These are phyloP conservation scores for Phoebastria nigripes DNA, from an alignment of 2,797 vertebrate genomes.

Conservation along the genomic window DNA sequence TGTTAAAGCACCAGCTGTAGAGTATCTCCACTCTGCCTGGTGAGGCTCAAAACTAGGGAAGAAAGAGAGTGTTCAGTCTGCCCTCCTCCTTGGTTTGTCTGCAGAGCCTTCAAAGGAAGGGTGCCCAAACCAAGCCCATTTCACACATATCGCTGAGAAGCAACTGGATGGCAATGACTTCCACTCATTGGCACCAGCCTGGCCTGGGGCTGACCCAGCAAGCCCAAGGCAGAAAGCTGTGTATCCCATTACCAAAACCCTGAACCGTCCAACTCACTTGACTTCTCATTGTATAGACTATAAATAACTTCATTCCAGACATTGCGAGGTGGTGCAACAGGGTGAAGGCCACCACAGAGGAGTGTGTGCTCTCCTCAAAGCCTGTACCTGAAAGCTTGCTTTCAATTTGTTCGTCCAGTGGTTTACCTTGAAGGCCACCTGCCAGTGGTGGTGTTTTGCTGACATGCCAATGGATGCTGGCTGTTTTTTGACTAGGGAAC, in stretches of 20 bases:
- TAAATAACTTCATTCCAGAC: constrained; percentile 24
- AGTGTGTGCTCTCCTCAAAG: not conserved
- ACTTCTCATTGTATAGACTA: constrained; percentile 3
- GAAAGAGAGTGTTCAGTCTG: not conserved
- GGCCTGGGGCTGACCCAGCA: not conserved
- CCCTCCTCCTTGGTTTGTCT: not conserved
- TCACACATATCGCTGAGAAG: not conserved
- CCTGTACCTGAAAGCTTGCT: not conserved
- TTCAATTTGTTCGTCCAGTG: not conserved
- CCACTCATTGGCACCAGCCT: not conserved
- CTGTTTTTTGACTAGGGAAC: not conserved
- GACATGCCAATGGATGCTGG: not conserved
- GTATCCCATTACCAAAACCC: constrained; percentile 6
- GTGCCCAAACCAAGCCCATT: not conserved
- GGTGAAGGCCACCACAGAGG: not conserved
- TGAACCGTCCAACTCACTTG: not conserved
- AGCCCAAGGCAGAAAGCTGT: not conserved
- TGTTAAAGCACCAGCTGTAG: not conserved
- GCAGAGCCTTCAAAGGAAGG: not conserved
- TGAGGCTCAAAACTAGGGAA: not conserved
- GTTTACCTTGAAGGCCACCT: not conserved
- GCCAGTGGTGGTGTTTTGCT: not conserved
- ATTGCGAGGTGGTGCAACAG: not conserved
- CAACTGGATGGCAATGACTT: not conserved
- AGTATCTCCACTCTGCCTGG: not conserved